Percentiles rank a stretch among this genome's conserved stretches.
phyloP scores from a whole-genome alignment of 1,140 invertebrate genomes.

The Cyrtorhinus lividipennis region DNA sequence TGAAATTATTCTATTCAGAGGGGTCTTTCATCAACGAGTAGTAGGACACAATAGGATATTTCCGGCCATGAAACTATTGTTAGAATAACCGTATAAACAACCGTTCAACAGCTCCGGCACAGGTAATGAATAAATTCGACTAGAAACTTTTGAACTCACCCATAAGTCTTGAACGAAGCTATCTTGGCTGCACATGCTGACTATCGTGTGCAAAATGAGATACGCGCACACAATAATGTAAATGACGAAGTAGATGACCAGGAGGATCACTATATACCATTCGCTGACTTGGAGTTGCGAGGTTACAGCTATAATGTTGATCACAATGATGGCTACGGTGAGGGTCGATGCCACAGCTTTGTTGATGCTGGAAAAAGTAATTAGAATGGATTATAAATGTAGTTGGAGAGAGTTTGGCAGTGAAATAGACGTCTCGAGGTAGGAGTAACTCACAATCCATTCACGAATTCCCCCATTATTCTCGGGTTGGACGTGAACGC shows the following conservation, averaged over 20 bases:
- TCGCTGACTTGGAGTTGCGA: slow-evolving; percentile 34
- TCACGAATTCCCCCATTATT: slow-evolving; percentile 74
- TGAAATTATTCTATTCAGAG: too few relatives aligned
- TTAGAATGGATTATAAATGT: neutral
- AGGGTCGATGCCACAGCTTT: slow-evolving; percentile 51
- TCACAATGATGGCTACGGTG: slow-evolving; percentile 54
- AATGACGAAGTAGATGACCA: slow-evolving; percentile 13
- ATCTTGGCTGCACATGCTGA: slow-evolving; percentile 17
- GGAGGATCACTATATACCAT: neutral
- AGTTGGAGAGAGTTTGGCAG: too few relatives aligned
- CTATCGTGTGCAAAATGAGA: slow-evolving; percentile 17
- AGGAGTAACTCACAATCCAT: slow-evolving; percentile 53
- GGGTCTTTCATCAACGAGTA: too few relatives aligned
- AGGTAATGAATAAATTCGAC: neutral
- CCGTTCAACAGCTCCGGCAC: neutral
- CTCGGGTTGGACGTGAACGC: slow-evolving; percentile 67
- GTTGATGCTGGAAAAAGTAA: slow-evolving; percentile 40
- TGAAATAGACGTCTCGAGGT: too few relatives aligned
- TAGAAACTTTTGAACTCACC: too few relatives aligned
- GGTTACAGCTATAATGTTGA: slow-evolving; percentile 70
- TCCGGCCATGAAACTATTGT: neutral
- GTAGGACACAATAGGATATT: neutral
- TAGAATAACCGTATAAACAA: neutral
- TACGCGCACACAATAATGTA: slow-evolving; percentile 18
- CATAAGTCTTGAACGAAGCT: slow-evolving; percentile 3